These are phyloP conservation scores for Megaceryle alcyon DNA, from an alignment of 2,797 vertebrate species.

Conservation along the genomic window DNA sequence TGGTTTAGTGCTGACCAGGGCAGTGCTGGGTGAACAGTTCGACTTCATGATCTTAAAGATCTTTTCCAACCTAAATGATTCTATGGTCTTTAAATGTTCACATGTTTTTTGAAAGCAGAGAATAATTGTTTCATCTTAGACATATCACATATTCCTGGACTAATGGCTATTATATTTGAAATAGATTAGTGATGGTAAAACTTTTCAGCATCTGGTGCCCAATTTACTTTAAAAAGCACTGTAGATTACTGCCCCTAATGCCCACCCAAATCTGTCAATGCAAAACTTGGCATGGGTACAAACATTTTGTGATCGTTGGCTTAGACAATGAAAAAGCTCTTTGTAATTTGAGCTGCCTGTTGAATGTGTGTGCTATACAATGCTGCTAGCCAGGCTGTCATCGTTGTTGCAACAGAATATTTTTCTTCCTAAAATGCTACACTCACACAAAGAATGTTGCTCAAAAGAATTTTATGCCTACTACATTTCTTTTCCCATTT, in stretches of 20 bases:
- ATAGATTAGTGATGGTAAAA: not conserved
- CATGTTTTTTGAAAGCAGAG: not conserved
- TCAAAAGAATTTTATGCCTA: not conserved
- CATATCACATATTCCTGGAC: not conserved
- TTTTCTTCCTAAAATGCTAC: not conserved
- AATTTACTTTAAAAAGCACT: not conserved
- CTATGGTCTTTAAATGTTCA: not conserved
- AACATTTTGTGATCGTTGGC: not conserved
- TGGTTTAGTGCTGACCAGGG: not conserved
- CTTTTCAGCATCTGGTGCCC: not conserved
- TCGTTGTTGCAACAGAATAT: not conserved
- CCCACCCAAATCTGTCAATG: not conserved
- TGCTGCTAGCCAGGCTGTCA: not conserved
- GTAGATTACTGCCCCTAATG: not conserved
- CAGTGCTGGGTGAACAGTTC: not conserved
- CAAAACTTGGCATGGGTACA: not conserved
- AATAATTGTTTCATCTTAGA: not conserved
- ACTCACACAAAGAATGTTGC: not conserved
- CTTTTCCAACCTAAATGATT: not conserved
- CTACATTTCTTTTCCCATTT: not conserved
- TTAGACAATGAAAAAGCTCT: slow-evolving; percentile 19
- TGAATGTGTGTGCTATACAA: not conserved
- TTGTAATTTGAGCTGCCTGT: slow-evolving; percentile 22
- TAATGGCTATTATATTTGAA: not conserved
- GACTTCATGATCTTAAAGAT: not conserved